A percentile compares a stretch with the other conserved stretches of the same genome.
Conservation (phyloP, 2,797 vertebrate genomes). For the Scolopax rusticola region DNA sequence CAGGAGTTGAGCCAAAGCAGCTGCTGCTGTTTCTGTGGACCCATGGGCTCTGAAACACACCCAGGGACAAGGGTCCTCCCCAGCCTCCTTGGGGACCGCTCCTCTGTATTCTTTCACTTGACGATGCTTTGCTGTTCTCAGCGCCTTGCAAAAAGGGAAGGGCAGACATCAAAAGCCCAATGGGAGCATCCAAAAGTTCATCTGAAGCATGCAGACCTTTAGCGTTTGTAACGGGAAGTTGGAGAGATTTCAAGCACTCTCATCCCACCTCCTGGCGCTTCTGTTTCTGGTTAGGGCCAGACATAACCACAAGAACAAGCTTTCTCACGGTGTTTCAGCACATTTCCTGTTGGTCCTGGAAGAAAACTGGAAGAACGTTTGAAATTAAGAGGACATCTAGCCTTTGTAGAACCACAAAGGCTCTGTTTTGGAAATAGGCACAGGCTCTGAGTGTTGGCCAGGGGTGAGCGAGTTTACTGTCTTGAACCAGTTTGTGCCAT, state of each 20-base stretch:
- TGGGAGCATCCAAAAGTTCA: constrained; percentile 3
- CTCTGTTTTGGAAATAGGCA: neutral
- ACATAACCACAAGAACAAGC: constrained; percentile 23
- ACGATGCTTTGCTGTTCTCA: neutral
- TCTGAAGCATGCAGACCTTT: neutral
- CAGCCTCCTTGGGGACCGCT: neutral
- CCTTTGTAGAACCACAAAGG: neutral
- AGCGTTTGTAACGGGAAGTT: neutral
- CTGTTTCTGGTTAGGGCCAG: constrained; percentile 45
- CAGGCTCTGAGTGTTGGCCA: neutral
- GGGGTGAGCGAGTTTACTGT: neutral
- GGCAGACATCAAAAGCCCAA: neutral
- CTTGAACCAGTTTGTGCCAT: neutral
- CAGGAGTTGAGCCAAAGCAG: neutral
- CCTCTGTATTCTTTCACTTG: neutral
- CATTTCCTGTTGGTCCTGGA: constrained; percentile 51
- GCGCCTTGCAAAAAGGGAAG: neutral
- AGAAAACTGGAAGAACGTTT: neutral
- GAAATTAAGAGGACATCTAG: neutral
- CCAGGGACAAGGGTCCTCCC: neutral
- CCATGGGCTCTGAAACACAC: fast-evolving
- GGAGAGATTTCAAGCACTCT: constrained; percentile 36
- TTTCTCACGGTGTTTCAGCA: constrained; percentile 48
- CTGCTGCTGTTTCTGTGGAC: neutral
- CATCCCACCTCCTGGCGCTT: constrained; percentile 44